These are phyloP conservation scores for Drosophila suzukii DNA, from an alignment of 1,140 invertebrate genomes.

Conservation along the genomic window DNA sequence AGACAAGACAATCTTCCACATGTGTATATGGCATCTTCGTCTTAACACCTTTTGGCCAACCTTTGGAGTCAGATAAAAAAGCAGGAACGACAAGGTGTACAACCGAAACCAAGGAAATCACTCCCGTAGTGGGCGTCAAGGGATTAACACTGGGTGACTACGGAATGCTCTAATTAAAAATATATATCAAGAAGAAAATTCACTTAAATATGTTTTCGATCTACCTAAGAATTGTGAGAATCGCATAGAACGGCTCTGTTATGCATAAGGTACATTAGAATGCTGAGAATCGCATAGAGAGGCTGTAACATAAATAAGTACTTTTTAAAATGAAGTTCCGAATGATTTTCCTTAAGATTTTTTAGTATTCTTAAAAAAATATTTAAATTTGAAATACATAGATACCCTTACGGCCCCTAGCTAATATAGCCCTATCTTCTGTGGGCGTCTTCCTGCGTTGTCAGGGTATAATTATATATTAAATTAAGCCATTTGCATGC, in stretches of 20 bases:
- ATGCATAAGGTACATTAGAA: too few relatives aligned
- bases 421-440: conserved; percentile 2
- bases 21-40: conserved; percentile 46
- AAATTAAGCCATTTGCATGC: conserved; percentile 82
- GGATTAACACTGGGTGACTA: background rate
- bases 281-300: background rate
- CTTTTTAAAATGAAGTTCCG: too few relatives aligned
- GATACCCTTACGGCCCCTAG: conserved; percentile 1
- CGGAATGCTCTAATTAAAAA: background rate
- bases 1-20: conserved; percentile 66
- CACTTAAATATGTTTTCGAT: background rate
- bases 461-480: conserved; percentile 78
- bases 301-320: background rate
- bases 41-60: conserved; percentile 59
- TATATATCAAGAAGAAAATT: background rate
- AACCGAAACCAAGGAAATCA: conserved; percentile 28
- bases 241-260: background rate
- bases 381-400: background rate
- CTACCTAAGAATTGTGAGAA: background rate
- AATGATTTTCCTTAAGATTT: too few relatives aligned
- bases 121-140: background rate
- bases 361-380: background rate
- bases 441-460: conserved; percentile 2
- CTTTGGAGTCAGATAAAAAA: conserved; percentile 26
- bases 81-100: background rate